Evolutionary conservation across 1,140 invertebrate species (phyloP).

Genomic region (Medauroidea extradentata): DNA sequence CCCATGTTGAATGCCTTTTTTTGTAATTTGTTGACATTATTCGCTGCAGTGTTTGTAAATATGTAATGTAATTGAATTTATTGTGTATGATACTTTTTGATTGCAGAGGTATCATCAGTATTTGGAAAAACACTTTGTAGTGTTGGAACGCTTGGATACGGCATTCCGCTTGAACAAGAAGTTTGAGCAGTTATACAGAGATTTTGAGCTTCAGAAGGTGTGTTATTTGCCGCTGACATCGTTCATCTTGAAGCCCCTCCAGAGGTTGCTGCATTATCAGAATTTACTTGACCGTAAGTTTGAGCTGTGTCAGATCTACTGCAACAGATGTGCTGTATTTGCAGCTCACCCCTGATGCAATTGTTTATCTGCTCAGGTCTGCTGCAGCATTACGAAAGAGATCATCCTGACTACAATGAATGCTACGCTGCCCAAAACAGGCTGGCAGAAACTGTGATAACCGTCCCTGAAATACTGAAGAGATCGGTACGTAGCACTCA

Average conservation of each 20-base stretch:
- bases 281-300: conserved; percentile 75
- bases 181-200: conserved; percentile 75
- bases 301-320: neutral
- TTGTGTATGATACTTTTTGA: conserved; percentile 15
- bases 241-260: conserved; percentile 84
- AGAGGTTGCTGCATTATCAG: conserved; percentile 83
- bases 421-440: conserved; percentile 65
- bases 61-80: neutral
- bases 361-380: conserved; percentile 51
- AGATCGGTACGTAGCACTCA: conserved; percentile 43
- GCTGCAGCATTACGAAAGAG: conserved; percentile 68
- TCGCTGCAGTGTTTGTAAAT: neutral
- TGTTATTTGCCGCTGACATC: conserved; percentile 83
- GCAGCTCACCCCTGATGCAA: neutral
- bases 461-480: conserved; percentile 49
- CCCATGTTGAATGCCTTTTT: too few relatives aligned
- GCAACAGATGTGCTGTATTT: neutral
- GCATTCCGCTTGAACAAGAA: conserved; percentile 63
- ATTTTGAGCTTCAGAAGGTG: conserved; percentile 81
- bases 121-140: conserved; percentile 67
- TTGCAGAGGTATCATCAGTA: conserved; percentile 75
- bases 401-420: conserved; percentile 69
- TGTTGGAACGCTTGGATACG: conserved; percentile 70
- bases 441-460: conserved; percentile 53
- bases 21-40: too few relatives aligned